Conservation (phyloP, 2,888 invertebrate species). For the Drosophila mayaguana region DNA sequence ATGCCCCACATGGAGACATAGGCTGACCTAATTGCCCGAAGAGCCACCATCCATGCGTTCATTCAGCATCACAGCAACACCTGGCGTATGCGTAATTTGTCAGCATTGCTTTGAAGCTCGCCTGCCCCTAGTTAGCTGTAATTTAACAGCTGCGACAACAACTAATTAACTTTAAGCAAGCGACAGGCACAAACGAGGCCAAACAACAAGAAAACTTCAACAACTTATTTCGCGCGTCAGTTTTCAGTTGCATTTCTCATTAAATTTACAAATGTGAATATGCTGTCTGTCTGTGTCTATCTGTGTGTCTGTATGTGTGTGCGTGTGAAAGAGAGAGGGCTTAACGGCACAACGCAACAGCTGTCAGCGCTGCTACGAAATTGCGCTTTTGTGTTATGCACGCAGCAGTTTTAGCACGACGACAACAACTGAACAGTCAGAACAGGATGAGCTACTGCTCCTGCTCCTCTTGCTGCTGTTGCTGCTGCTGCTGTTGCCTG, state of each 20-base stretch:
- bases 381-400: constrained; percentile 31
- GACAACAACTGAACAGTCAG: constrained; percentile 19
- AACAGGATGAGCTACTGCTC: constrained; percentile 8
- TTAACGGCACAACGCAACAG: constrained; percentile 28
- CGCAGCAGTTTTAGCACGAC: not conserved
- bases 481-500: constrained; percentile 11
- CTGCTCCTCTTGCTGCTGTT: not conserved
- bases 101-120: constrained; percentile 3
- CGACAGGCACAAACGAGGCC: constrained; percentile 24
- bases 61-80: constrained; percentile 23
- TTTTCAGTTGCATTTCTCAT: constrained; percentile 33
- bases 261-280: constrained; percentile 28
- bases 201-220: constrained; percentile 11
- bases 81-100: constrained; percentile 60
- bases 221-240: constrained; percentile 30
- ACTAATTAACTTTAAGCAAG: constrained; percentile 45
- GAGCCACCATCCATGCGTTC: not conserved
- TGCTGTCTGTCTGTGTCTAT: not conserved
- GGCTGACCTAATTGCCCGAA: constrained; percentile 45
- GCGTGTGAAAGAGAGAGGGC: not conserved
- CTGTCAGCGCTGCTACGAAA: constrained; percentile 28
- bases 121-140: constrained; percentile 10
- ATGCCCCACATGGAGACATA: constrained; percentile 5
- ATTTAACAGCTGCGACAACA: constrained; percentile 53
- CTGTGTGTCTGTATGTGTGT: not conserved